phyloP scores from a whole-genome alignment of 2,888 invertebrate species.

The Acleris cristana region DNA sequence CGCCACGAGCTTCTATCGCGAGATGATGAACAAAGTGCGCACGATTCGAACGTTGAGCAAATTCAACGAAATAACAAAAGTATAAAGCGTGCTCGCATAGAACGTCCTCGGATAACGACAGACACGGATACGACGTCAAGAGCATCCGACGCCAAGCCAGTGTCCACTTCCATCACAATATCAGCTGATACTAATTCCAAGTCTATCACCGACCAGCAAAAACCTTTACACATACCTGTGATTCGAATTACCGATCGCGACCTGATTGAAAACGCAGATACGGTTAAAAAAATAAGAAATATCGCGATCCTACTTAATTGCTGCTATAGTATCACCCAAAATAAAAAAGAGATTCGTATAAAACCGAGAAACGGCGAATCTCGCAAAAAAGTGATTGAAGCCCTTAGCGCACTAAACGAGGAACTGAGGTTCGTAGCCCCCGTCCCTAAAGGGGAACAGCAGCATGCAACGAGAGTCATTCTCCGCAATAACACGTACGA shows the following conservation, averaged over 20 bases:
- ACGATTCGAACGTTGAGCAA: background rate
- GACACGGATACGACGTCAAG: background rate
- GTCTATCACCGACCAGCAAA: background rate
- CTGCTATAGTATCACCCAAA: background rate
- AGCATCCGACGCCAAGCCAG: background rate
- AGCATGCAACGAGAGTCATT: slow-evolving; percentile 13
- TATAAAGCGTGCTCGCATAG: background rate
- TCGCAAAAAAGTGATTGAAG: slow-evolving; percentile 17
- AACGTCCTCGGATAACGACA: background rate
- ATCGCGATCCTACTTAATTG: background rate
- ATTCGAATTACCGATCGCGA: slow-evolving; percentile 11
- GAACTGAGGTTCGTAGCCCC: slow-evolving; percentile 17
- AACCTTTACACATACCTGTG: background rate
- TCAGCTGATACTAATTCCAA: background rate
- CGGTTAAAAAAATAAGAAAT: slow-evolving; percentile 18
- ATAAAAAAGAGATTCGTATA: background rate
- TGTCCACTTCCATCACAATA: background rate
- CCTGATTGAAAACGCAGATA: slow-evolving; percentile 6
- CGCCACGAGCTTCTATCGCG: slow-evolving; percentile 4
- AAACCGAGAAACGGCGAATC: slow-evolving; percentile 7
- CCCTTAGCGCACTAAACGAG: slow-evolving; percentile 2
- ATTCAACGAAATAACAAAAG: background rate
- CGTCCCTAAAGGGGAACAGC: slow-evolving; percentile 15
- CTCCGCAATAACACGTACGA: slow-evolving; percentile 16
- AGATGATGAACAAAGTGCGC: background rate